These are phyloP conservation scores for Florisuga fusca DNA, from an alignment of 2,797 vertebrate genomes.

Conservation along the genomic window DNA sequence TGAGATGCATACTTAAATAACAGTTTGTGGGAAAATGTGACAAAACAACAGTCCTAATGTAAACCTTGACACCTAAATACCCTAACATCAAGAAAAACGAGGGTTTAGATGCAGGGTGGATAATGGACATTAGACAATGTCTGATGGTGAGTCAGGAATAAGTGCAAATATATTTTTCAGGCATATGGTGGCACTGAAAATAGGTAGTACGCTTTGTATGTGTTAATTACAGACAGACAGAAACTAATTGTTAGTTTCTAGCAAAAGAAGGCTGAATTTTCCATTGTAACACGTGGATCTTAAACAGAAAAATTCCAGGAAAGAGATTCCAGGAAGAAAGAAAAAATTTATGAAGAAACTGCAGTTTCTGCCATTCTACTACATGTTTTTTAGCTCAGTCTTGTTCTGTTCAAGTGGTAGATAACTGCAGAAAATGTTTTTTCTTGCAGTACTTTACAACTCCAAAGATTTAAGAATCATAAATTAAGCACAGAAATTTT, in stretches of 20 bases:
- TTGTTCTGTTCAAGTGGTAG: background rate
- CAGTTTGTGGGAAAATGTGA: background rate
- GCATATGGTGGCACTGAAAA: background rate
- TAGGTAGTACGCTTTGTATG: background rate
- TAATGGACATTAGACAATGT: background rate
- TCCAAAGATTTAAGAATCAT: background rate
- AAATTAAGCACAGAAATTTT: background rate
- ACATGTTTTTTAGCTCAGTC: rapidly evolving
- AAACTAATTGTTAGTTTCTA: background rate
- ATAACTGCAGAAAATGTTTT: background rate
- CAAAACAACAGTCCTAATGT: background rate
- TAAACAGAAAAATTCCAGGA: background rate
- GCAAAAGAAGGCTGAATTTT: background rate
- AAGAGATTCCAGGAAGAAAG: background rate
- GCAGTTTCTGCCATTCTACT: background rate
- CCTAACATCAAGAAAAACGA: background rate
- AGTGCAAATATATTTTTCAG: background rate
- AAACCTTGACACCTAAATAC: too few species aligned
- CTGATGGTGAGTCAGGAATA: background rate
- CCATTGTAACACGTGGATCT: background rate
- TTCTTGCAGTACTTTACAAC: background rate
- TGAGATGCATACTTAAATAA: background rate
- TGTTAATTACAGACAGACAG: background rate
- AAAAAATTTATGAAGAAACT: background rate
- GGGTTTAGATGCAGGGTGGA: background rate